Evolutionary conservation across 2,113 vertebrate genomes (phyloP), one percentile per base, ranked within the genome.

Genomic region (Gnathochromis pfefferi): DNA sequence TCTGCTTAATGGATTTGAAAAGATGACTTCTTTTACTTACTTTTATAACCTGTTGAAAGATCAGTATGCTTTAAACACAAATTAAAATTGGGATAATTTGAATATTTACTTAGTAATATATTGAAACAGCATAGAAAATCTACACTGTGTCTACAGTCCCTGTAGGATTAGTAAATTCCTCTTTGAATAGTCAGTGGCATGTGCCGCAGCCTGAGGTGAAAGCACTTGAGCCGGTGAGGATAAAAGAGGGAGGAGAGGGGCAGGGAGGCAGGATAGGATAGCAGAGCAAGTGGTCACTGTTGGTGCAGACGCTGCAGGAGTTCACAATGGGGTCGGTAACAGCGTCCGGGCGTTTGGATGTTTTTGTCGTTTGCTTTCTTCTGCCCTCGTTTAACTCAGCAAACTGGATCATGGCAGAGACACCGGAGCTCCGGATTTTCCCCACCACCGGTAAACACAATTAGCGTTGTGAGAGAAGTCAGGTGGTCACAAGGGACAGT

Each of bases 361-460:
- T 93, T 54, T 70, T 92, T 7, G 14, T 91, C 5, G 5, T 88
- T 83, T 81, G 89, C n/a, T 83, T 85, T 82, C 78, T 89, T 11
- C 86, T 87, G 49, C 51, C 28, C 14, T 10, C 14, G 7, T 81
- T 82, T 5, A 85, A 90, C 73, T 49, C 21, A 49, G 83, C 82
- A 19, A 85, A 82, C 75, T 55, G 87, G 88, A 93, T 86, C 75
- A 38, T 83, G 16, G 75, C 21, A 38, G 85, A 83, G 42, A 55
- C 86, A 65, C 45, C 73, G 60, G 80, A 85, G 73, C 73, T 7
- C 31, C 80, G 47, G 58, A 88, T 83, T 16, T 23, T 91, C 70
- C 83, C 53, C 87, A 81, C 38, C 51, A 82, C 65, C 2, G 95
- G 96, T 96, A 95, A 80, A 93, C 81, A 80, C 85, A 53, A 53